These are phyloP conservation scores for Hippolais icterina DNA, from an alignment of 2,113 vertebrate species.

Conservation along the genomic window DNA sequence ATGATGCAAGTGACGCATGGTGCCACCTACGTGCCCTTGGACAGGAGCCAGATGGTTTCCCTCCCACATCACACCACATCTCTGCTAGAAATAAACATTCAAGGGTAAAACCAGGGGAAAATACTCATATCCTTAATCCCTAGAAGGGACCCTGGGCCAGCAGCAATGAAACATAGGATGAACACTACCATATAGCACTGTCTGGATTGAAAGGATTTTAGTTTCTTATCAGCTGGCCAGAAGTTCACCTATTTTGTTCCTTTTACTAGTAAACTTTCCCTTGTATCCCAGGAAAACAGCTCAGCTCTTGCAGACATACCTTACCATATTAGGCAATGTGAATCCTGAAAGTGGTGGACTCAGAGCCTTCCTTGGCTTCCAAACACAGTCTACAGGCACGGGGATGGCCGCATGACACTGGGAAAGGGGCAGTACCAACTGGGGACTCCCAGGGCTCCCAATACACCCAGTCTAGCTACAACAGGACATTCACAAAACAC, in stretches of 20 bases:
- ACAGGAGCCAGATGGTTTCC: neutral
- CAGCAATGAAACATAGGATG: neutral
- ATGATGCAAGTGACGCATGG: neutral
- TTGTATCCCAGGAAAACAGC: neutral
- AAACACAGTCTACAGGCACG: neutral
- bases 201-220: neutral
- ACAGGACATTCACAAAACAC: neutral
- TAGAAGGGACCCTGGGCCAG: neutral
- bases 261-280: neutral
- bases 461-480: neutral
- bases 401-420: fast-evolving
- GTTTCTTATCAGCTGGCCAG: neutral
- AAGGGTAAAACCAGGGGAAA: neutral
- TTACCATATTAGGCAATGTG: slow-evolving; percentile 80
- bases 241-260: slow-evolving; percentile 12
- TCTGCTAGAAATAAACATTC: slow-evolving; percentile 5
- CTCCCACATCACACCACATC: neutral
- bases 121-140: neutral
- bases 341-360: slow-evolving; percentile 22
- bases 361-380: slow-evolving; percentile 53
- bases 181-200: fast-evolving
- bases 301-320: slow-evolving; percentile 68
- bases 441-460: neutral
- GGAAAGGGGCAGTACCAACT: neutral
- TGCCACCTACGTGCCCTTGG: neutral